Base-by-base conservation (phyloP, 2,888 invertebrate species). In the Cheiracanthium punctorium region DNA sequence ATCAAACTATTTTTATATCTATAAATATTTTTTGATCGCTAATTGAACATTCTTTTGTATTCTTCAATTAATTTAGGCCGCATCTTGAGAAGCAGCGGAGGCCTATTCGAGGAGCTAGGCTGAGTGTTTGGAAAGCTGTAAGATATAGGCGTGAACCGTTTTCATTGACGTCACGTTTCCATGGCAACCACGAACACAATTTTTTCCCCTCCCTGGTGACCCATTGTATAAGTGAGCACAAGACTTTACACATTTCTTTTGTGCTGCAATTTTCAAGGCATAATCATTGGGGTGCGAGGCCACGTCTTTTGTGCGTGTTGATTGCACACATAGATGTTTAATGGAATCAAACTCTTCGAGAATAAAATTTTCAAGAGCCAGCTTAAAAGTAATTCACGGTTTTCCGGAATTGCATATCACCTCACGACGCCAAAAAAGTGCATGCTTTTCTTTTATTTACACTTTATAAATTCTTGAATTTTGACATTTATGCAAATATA, bases 81-180 rank as follows among this genome's bases (percentile, higher is more conserved):
- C 58, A 7, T 58, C 58, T 58, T 24, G 58, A 58, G 58, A 20
- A 58, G 58, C 58, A 58, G 58, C 24, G 58, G 14, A 76, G 71
- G 58, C 37, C 43, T 41, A 43, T 76, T 76, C 75, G 52, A 29
- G 64, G 17, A 58, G 69, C 24, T 64, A 41, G 52, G 43, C 71
- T 75, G 10, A 48, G 43, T 64, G 30, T 43, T 65, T 71, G 14
- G 43, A 82, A 82, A 71, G 75, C 70, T 43, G 41, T 70, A 24
- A 17, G 37, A 76, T 76, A 82, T 76, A 75, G 75, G 82, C 64
- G 64, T 76, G 41, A 64, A 75, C 71, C 69, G 76, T 82, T 76
- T 76, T 76, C 82, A 71, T 76, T 82, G 82, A 82, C 82, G 82
- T 82, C 76, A 82, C 32, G 76, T 76, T 43, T 30, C 82, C 64